These are phyloP conservation scores for Bradypodion pumilum DNA, from an alignment of 2,797 vertebrate species.

Conservation along the genomic window DNA sequence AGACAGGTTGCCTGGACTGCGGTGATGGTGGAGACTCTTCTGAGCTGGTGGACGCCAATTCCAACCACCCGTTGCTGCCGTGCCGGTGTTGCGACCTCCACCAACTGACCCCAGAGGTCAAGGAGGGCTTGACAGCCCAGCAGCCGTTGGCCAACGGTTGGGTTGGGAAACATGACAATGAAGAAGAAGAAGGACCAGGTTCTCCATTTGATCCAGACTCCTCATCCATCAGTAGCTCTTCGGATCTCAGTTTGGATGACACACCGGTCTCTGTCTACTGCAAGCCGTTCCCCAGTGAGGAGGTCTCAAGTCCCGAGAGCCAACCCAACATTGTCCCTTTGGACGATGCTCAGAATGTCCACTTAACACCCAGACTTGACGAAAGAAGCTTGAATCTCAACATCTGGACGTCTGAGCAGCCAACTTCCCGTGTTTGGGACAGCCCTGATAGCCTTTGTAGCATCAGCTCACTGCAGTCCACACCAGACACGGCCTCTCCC, in stretches of 20 bases:
- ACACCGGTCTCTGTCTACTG: slow-evolving; percentile 79
- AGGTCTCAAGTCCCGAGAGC: slow-evolving; percentile 51
- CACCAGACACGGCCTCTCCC: slow-evolving; percentile 71
- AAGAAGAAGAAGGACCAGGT: slow-evolving; percentile 64
- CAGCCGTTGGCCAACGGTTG: slow-evolving; percentile 46
- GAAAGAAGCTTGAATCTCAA: slow-evolving; percentile 42
- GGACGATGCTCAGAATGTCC: slow-evolving; percentile 37
- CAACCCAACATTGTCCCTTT: slow-evolving; percentile 63
- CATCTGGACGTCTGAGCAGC: slow-evolving; percentile 63
- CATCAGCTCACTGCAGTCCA: slow-evolving; percentile 60
- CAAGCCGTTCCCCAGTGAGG: slow-evolving; percentile 63
- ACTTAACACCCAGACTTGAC: neutral
- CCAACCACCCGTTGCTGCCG: slow-evolving; percentile 88
- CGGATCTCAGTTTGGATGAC: slow-evolving; percentile 90
- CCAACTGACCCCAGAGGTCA: slow-evolving; percentile 68
- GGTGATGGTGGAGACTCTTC: slow-evolving; percentile 14
- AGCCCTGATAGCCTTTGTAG: slow-evolving; percentile 75
- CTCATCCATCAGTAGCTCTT: slow-evolving; percentile 94
- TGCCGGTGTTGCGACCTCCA: slow-evolving; percentile 90
- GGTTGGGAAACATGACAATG: slow-evolving; percentile 53
- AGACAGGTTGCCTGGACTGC: slow-evolving; percentile 32
- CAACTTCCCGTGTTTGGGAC: slow-evolving; percentile 69
- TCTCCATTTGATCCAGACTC: slow-evolving; percentile 67
- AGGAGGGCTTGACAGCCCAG: slow-evolving; percentile 79
- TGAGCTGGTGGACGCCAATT: slow-evolving; percentile 84